Base-by-base conservation (phyloP, 1,140 invertebrate genomes). In the Episyrphus balteatus region DNA sequence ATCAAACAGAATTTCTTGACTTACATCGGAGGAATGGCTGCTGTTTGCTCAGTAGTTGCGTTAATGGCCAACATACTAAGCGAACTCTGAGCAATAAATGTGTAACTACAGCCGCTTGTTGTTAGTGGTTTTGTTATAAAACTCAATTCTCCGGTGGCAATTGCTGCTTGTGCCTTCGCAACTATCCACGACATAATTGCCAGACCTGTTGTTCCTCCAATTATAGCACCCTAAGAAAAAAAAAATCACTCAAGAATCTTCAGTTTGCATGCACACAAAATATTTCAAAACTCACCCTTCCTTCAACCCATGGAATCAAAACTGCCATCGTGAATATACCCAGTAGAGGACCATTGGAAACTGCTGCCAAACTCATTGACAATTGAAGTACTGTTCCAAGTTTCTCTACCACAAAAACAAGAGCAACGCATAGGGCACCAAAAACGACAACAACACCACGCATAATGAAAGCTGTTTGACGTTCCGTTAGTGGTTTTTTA, bases 321-420 rank as follows among this genome's bases (percentile, higher is more conserved):
- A 91, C 74, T 18, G 88, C 88, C 64, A 89, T 80, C 1, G 78
- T 79, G 62, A 91, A 92, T 42, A 91, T 75, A 21, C 83, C 87
- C 21, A 89, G 61, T 1, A 86, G 73, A 1, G 87, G 84, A 38
- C 87, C 88, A 62, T 76, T 80, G 6, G 80, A 78, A 18, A 84
- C 80, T 0, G 82, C 76, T 0, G 74, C 73, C 13, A 86, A 58
- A 43, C 75, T 84, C 61, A 80, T 82, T 0, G 80, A 67, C 15
- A 77, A 70, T 62, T 81, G 78, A 13, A 81, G 59, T 11, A 82
- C 76, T 1, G 76, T 71, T 3, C 78, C 78, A 13, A 81, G 54
- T 58, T 79, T 77, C 57, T 83, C 79, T 1, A 82, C 78, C 1
- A 78, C 67, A 52, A 80, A 77, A 2, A 81, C 80, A 54, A 62